Conservation (phyloP, 2,113 vertebrate genomes). For the Erinaceus europaeus region DNA sequence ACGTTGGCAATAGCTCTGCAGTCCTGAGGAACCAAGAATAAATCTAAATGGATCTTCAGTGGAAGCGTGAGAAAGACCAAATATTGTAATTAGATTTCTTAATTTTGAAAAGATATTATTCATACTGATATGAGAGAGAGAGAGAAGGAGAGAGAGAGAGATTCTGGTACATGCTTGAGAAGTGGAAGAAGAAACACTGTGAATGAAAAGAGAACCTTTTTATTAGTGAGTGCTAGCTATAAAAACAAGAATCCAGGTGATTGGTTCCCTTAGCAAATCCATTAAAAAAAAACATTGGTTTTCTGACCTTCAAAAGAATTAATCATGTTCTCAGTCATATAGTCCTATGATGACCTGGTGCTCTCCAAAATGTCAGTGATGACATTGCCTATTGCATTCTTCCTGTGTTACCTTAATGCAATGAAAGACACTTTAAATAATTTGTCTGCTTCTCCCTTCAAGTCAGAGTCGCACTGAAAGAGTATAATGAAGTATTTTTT, state of each 20-base stretch:
- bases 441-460: neutral
- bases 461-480: neutral
- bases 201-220: neutral
- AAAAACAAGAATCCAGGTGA: conserved; percentile 35
- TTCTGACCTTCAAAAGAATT: conserved; percentile 64
- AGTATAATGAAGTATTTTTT: neutral
- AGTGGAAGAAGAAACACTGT: neutral
- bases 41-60: neutral
- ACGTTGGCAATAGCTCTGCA: neutral
- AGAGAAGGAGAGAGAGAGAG: too few species aligned
- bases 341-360: neutral
- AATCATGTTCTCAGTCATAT: conserved; percentile 46
- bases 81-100: neutral
- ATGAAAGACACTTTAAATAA: conserved; percentile 32
- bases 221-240: neutral
- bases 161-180: too few species aligned
- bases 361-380: conserved; percentile 63
- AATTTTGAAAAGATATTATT: neutral
- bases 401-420: neutral
- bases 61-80: neutral
- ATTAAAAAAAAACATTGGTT: conserved; percentile 36
- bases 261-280: neutral
- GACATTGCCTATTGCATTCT: conserved; percentile 32
- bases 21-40: neutral
- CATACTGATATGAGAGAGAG: too few species aligned